Base-by-base conservation (phyloP, 2,888 invertebrate species). In the Drosophila rubida region DNA sequence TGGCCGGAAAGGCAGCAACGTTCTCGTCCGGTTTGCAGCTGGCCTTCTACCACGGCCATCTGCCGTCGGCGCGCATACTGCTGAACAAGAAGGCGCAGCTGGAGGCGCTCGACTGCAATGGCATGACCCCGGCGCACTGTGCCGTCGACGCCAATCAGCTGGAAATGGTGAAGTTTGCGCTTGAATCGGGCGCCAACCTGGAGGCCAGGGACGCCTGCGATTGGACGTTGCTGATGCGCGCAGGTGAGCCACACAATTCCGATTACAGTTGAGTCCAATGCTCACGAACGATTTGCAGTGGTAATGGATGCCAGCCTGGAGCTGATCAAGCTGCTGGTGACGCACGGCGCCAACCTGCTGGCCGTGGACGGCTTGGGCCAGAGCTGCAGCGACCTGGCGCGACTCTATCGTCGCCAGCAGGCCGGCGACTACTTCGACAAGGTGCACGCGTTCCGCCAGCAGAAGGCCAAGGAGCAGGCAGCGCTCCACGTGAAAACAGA, bases 91-190 rank as follows among this genome's bases (percentile, higher is more conserved):
- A 90, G 69, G 92, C 91, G 4, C 77, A 85, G 61, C 78, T 91
- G 77, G 90, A 90, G 83, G 90, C 89, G 11, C 76, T 41, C 53
- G 92, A 92, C 77, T 86, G 85, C 61, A 90, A 90, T 73, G 89
- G 88, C 23, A 88, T 91, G 90, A 91, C 90, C 35, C 90, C 91
- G 9, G 86, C 90, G 22, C 92, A 92, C 75, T 91, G 89, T 80
- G 91, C 92, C 25, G 86, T 92, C 11, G 91, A 92, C 78, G 90
- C 86, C 63, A 90, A 90, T 81, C 91, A 91, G 71, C 73, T 85
- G 61, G 91, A 91, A 57, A 88, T 91, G 75, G 72, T 92, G 30
- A 89, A 87, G 75, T 92, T 91, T 68, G 91, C 90, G 14, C 78
- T 91, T 22, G 91, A 92, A 60, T 90, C 90, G 64, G 89, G 89